These are phyloP conservation scores for Chironomus riparius DNA, from an alignment of 2,888 invertebrate species.

Conservation along the genomic window DNA sequence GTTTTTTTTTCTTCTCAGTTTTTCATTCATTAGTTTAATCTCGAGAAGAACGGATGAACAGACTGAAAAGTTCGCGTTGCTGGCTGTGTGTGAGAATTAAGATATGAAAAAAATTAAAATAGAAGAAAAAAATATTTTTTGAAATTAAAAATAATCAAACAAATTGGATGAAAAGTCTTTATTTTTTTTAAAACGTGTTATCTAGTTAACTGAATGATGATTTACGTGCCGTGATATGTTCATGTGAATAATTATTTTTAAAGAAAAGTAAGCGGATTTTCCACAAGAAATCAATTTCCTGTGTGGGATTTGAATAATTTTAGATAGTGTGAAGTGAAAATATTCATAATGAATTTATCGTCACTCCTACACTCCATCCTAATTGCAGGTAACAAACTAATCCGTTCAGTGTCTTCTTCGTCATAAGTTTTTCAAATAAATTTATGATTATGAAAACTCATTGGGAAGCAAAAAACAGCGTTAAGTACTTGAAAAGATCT, in stretches of 20 bases:
- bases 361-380: background rate
- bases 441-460: background rate
- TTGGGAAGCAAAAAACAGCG: background rate
- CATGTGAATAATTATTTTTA: background rate
- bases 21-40: background rate
- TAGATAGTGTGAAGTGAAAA: background rate
- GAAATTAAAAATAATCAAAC: background rate
- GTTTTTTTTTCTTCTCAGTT: background rate
- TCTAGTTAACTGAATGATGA: background rate
- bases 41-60: background rate
- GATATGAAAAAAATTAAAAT: background rate
- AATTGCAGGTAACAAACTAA: slow-evolving; percentile 1
- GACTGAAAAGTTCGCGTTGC: background rate
- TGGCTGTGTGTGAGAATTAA: background rate
- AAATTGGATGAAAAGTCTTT: background rate
- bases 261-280: background rate
- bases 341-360: background rate
- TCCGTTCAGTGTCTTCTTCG: background rate
- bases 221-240: background rate
- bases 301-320: background rate
- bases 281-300: background rate
- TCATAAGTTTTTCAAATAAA: background rate
- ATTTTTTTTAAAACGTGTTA: background rate
- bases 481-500: background rate
- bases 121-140: background rate